These are phyloP conservation scores for Desmophyllum pertusum DNA, from an alignment of 92 coral and sea anemone species.

Conservation along the genomic window DNA sequence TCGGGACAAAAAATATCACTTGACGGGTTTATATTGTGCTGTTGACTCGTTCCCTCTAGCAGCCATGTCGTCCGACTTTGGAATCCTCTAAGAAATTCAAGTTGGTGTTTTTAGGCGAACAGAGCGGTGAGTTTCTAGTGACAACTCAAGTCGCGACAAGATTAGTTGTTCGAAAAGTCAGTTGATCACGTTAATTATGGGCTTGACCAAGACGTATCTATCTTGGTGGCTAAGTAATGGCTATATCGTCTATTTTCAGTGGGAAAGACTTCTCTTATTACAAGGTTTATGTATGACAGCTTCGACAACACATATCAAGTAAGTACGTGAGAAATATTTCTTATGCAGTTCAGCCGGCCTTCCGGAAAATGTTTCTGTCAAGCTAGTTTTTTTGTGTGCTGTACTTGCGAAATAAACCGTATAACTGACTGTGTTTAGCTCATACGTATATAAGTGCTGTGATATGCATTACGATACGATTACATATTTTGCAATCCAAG, in stretches of 20 bases:
- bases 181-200: slow-evolving; percentile 9
- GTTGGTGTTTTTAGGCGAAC: slow-evolving; percentile 97
- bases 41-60: slow-evolving; percentile 11
- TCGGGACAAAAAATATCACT: slow-evolving; percentile 37
- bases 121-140: slow-evolving; percentile 83
- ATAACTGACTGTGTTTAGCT: too few species aligned
- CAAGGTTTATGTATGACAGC: slow-evolving; percentile 99
- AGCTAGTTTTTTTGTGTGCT: neutral
- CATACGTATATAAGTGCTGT: too few species aligned
- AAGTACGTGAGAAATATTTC: slow-evolving; percentile 22
- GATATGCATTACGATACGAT: neutral
- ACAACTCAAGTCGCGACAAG: neutral
- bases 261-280: slow-evolving; percentile 97
- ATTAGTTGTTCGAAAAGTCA: slow-evolving; percentile 28
- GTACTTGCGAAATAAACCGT: neutral
- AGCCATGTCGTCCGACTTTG: slow-evolving; percentile 98
- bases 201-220: neutral
- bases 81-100: slow-evolving; percentile 99
- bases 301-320: slow-evolving; percentile 99
- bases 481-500: neutral
- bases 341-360: neutral
- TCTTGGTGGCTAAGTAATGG: neutral
- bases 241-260: slow-evolving; percentile 52
- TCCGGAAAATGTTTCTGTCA: neutral
- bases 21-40: slow-evolving; percentile 26